Conservation (phyloP, 2,797 vertebrate species). For the Prunella strophiata region DNA sequence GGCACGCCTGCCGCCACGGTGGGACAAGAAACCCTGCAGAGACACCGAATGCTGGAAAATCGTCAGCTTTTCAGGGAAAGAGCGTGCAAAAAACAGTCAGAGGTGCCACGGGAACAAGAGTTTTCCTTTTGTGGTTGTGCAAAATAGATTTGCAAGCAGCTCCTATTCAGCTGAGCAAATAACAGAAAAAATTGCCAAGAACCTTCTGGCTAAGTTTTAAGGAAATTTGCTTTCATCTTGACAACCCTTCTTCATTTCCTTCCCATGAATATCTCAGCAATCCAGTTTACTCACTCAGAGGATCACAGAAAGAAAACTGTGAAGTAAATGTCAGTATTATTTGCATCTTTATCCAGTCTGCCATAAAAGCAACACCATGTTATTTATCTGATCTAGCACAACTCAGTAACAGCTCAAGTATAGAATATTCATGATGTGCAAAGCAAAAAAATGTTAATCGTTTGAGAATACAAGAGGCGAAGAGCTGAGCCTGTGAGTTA, state of each 20-base stretch:
- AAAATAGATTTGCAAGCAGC: constrained; percentile 22
- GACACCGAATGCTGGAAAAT: neutral
- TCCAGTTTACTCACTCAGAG: constrained; percentile 64
- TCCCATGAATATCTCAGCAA: constrained; percentile 64
- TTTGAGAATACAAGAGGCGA: constrained; percentile 28
- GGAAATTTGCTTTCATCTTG: constrained; percentile 63
- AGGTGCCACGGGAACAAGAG: neutral
- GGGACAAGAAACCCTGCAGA: neutral
- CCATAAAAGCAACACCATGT: constrained; percentile 64
- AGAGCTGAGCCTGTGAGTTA: constrained; percentile 46
- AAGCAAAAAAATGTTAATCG: constrained; percentile 47
- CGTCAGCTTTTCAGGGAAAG: neutral
- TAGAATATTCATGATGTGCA: constrained; percentile 62
- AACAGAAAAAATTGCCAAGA: constrained; percentile 52
- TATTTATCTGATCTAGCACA: constrained; percentile 62
- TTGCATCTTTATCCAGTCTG: constrained; percentile 68
- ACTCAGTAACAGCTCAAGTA: constrained; percentile 57
- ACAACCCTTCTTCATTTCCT: constrained; percentile 57
- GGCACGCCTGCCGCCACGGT: rapidly evolving
- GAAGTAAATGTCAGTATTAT: constrained; percentile 69
- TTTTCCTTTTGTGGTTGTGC: neutral
- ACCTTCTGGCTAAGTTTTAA: constrained; percentile 63
- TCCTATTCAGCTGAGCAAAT: constrained; percentile 48
- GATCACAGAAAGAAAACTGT: constrained; percentile 67
- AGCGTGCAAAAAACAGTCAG: neutral